phyloP scores from a whole-genome alignment of 2,888 invertebrate species.

The Netelia virgata region DNA sequence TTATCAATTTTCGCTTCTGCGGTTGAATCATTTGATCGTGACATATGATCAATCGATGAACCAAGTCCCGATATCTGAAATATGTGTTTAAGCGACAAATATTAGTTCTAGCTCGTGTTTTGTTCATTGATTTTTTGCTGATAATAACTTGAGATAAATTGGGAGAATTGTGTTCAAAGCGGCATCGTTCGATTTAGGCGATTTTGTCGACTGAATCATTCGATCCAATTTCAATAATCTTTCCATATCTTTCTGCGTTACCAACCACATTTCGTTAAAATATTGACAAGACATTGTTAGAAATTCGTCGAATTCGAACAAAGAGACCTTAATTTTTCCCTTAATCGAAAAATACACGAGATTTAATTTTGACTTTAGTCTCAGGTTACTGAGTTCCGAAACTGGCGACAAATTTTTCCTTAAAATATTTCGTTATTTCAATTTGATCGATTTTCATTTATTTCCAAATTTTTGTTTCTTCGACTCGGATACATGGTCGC shows the following conservation, averaged over 20 bases:
- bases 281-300: conserved; percentile 75
- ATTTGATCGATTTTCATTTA: conserved; percentile 14
- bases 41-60: conserved; percentile 85
- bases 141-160: conserved; percentile 76
- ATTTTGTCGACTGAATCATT: conserved; percentile 54
- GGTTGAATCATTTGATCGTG: conserved; percentile 88
- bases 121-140: conserved; percentile 10
- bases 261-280: conserved; percentile 78
- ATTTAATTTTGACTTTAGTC: conserved; percentile 39
- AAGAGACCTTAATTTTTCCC: conserved; percentile 8
- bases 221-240: conserved; percentile 75
- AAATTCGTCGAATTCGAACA: not conserved
- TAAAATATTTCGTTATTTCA: conserved; percentile 12
- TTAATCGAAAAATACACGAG: conserved; percentile 27
- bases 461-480: not conserved
- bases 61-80: conserved; percentile 78
- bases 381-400: conserved; percentile 14
- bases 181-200: conserved; percentile 46
- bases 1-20: conserved; percentile 87
- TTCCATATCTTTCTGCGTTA: conserved; percentile 74
- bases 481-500: not conserved
- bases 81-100: not conserved
- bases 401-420: not conserved
- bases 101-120: not conserved
- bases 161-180: conserved; percentile 72